Base-by-base conservation (phyloP, 1,140 invertebrate genomes). In the Lycorma delicatula region DNA sequence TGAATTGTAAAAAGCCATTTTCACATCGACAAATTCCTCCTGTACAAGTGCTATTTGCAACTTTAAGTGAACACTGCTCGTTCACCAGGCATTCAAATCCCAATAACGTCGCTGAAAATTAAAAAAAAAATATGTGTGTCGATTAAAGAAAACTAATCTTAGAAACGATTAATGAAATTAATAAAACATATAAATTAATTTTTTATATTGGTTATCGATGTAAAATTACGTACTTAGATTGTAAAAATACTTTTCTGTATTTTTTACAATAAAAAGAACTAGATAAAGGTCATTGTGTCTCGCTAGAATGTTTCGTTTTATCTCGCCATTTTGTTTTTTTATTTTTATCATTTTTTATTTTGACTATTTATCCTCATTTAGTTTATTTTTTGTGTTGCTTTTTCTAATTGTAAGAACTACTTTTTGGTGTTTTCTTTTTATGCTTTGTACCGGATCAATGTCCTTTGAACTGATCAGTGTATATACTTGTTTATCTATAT, bases 1-100 rank as follows among this genome's bases (percentile, higher is more conserved):
- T 79, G 72, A 90, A 89, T 66, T 89, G 87, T 41, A 92, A 73
- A 72, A 84, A 88, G 53, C 88, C 87, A 63, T 85, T 81, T 46
- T 84, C 80, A 70, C 91, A 93, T 25, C 83, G 79, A 70, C 90
- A 90, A 27, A 80, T 75, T n/a, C 83, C 83, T 50, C 83, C 80
- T 36, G 81, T 68, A 64, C 87, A 90, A 59, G 75, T 78, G 66
- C 86, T 87, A 65, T 88, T 84, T n/a, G 84, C 83, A 41, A 89
- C 86, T 73, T 86, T 87, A 71, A 87, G 73, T 1, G 79, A 80
- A 69, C 87, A 90, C 66, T 90, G 87, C 60, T 85, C 82, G 36
- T 81, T 75, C 31, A 87, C 77, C 18, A 80, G 58, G 67, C 87
- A 90, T 46, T 85, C 81, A 63, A 84, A 83, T 27, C 85, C 86